phyloP scores from a whole-genome alignment of 2,113 vertebrate genomes.

The Anas platyrhynchos region DNA sequence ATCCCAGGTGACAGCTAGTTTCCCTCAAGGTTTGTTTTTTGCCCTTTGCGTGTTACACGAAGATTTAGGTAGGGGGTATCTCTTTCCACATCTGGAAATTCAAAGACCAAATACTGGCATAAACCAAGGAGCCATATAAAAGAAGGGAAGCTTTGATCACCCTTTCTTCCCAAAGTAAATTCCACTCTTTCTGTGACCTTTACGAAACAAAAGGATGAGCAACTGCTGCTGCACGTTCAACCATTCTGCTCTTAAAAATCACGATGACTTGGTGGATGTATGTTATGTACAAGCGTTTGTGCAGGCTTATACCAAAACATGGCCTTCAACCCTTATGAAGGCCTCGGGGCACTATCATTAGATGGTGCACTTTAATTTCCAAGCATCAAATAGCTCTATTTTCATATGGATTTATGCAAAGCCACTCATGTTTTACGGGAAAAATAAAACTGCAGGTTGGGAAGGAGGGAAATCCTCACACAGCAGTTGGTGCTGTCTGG shows the following conservation, averaged over 20 bases:
- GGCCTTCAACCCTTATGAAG: background rate
- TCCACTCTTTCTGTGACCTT: background rate
- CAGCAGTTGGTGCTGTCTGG: background rate
- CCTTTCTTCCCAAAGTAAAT: background rate
- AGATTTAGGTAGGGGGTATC: background rate
- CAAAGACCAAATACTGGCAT: background rate
- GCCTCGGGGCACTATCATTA: background rate
- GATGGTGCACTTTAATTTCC: background rate
- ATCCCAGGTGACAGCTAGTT: background rate
- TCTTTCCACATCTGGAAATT: background rate
- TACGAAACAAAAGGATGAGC: background rate
- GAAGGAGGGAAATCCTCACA: background rate
- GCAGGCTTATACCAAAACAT: background rate
- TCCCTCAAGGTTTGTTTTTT: background rate
- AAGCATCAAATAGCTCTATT: background rate
- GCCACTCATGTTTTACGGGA: background rate
- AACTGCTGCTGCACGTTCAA: background rate
- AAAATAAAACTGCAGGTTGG: background rate
- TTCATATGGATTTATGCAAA: slow-evolving; percentile 25
- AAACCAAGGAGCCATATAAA: background rate
- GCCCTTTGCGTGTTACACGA: background rate
- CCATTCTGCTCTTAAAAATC: background rate
- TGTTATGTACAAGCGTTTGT: background rate
- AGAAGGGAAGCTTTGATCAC: background rate
- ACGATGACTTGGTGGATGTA: fast-evolving